Evolutionary conservation across 2,113 vertebrate genomes (phyloP), one percentile per base, ranked within the genome.

Genomic region (Mastomys coucha): DNA sequence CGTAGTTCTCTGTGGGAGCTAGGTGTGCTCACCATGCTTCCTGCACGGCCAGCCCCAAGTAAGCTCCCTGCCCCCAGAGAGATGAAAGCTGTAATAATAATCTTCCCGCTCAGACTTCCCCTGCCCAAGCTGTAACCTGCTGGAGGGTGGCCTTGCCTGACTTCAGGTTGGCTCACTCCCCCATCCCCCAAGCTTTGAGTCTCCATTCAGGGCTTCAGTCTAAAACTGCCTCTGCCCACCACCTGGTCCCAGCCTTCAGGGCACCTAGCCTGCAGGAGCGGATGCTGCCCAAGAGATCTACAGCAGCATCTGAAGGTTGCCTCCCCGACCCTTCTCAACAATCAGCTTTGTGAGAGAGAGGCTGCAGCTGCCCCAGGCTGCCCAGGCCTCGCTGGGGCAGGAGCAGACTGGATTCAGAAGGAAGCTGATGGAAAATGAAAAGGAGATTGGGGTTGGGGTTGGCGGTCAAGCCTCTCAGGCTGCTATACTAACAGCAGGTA

Each of bases 361-460:
- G 70, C 93, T 60, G 97, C 97, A 96, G 96, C 97, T 97, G 97
- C 95, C 96, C 51, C 28, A 20, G 91, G 39, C 92, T 51, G 84
- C 87, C 78, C 53, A 20, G 95, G 94, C 91, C 76, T 77, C 0
- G 1, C 36, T 1, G 80, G 73, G 91, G 82, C 60, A 91, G 88
- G 24, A 53, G 84, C 42, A 20, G 63, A 84, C 17, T 63, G 93
- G 94, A 96, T 95, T 78, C 87, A 86, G 72, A 58, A 89, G 24
- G 81, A 45, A 19, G 31, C 89, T 96, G 91, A 90, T 72, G 84
- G 95, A 80, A 92, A 70, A 91, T 3, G 73, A 82, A 76, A 75
- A 36, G 75, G 65, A 72, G 58, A 24, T 2, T 36, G 53, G 20
- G 51, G 19, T 22, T n/a, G 67, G 51, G 33, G 33, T 12, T 28